Evolutionary conservation across 1,140 invertebrate genomes (phyloP).

Genomic region (Hermetia illucens): DNA sequence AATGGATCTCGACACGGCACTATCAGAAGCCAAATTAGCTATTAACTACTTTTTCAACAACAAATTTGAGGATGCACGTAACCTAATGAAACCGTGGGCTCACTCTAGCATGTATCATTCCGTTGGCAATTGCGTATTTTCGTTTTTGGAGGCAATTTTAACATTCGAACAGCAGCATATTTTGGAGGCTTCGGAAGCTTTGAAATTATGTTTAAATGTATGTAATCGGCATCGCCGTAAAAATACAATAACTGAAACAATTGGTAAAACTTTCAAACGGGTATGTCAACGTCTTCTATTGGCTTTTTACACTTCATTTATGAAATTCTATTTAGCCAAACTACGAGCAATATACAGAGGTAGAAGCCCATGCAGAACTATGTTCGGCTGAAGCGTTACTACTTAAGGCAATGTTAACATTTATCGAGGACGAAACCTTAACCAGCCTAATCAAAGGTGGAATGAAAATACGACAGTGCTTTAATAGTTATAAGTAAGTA

Average conservation of each 20-base stretch:
- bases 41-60: slow-evolving; percentile 81
- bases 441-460: slow-evolving; percentile 88
- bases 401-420: slow-evolving; percentile 75
- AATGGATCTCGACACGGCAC: slow-evolving; percentile 47
- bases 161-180: slow-evolving; percentile 80
- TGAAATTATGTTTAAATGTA: slow-evolving; percentile 62
- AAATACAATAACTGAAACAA: slow-evolving; percentile 55
- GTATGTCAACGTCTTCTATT: slow-evolving; percentile 14
- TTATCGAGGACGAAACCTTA: slow-evolving; percentile 89
- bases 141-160: slow-evolving; percentile 83
- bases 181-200: slow-evolving; percentile 48
- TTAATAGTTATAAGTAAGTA: slow-evolving; percentile 80
- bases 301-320: slow-evolving; percentile 3
- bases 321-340: slow-evolving; percentile 36
- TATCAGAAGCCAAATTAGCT: slow-evolving; percentile 52
- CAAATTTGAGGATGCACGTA: slow-evolving; percentile 63
- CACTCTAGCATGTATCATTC: slow-evolving; percentile 82
- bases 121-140: slow-evolving; percentile 75
- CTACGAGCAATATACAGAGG: slow-evolving; percentile 58
- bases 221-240: slow-evolving; percentile 60
- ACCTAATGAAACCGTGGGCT: slow-evolving; percentile 61
- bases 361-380: slow-evolving; percentile 89
- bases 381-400: slow-evolving; percentile 86
- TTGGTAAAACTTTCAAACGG: slow-evolving; percentile 67
- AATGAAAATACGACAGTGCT: slow-evolving; percentile 83